Base-by-base conservation (phyloP, 2,888 invertebrate genomes). In the Pachycephus smyrnensis region DNA sequence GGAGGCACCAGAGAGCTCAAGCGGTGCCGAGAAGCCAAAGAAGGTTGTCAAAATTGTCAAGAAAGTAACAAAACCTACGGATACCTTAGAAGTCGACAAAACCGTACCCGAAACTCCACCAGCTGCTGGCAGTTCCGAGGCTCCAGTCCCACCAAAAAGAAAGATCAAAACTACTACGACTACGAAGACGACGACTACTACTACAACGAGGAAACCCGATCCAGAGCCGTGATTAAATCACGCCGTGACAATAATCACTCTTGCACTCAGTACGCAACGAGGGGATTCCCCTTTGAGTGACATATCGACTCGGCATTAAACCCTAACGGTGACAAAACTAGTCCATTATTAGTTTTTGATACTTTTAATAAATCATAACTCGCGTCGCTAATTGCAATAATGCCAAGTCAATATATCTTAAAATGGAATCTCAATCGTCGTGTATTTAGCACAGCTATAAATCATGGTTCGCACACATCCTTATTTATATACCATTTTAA, bases 41-140 rank as follows among this genome's bases (percentile, higher is more conserved):
- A 94, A 93, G 86, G 77, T 85, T 30, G 83, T 85, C 1, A 94
- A 94, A 85, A 91, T 92, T 77, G 91, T 92, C 76, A 94, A 94
- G 87, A 94, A 94, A 84, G 81, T 84, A 68, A 73, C 75, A 23
- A 79, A 84, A 37, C 80, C 86, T 0, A 78, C 84, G 6, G 86
- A 90, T 73, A 90, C 89, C 76, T 92, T 93, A 78, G 89, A 88
- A 75, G 91, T 92, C 40, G 92, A 92, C 69, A 89, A 91, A 82
- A 90, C 92, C 40, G 91, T 92, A 71, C 91, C 93, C 73, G 93
- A 93, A 80, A 93, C 93, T 75, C 93, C 93, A 15, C 93, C 94
- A 31, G 92, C 92, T 31, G 88, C 90, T 30, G 91, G 90, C 78
- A 82, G 82, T 74, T 80, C 88, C 15, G 88, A 89, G 32, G 81